phyloP scores from a whole-genome alignment of 1,140 invertebrate genomes.

The Himalopsyche phryganea region DNA sequence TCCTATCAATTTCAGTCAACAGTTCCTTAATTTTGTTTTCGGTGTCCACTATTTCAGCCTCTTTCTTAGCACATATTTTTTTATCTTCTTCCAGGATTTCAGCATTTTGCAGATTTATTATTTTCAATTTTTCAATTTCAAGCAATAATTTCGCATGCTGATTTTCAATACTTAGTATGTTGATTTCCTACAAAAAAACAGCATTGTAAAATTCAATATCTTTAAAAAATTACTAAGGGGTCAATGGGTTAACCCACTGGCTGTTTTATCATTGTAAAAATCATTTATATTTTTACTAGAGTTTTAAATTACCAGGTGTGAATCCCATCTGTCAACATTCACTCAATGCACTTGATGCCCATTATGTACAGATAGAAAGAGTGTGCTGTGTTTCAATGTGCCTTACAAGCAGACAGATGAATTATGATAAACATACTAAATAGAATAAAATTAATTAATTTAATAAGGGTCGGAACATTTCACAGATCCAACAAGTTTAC shows the following conservation, averaged over 20 bases:
- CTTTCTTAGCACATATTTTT: constrained; percentile 38
- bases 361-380: background rate
- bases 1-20: constrained; percentile 46
- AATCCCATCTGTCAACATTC: background rate
- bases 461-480: too few species aligned
- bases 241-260: too few species aligned
- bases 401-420: too few species aligned
- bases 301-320: background rate
- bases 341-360: background rate
- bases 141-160: constrained; percentile 58
- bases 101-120: constrained; percentile 33
- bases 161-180: constrained; percentile 61
- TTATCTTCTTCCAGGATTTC: constrained; percentile 42
- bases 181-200: constrained; percentile 51
- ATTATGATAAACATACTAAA: too few species aligned
- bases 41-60: constrained; percentile 49
- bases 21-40: constrained; percentile 54
- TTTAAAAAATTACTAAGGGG: background rate
- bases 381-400: too few species aligned
- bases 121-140: constrained; percentile 59
- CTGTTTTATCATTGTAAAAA: too few species aligned
- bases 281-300: too few species aligned
- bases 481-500: too few species aligned
- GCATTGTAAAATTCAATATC: background rate
- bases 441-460: too few species aligned